Conservation (phyloP, 2,797 vertebrate species). For the Myotis findleyi region DNA sequence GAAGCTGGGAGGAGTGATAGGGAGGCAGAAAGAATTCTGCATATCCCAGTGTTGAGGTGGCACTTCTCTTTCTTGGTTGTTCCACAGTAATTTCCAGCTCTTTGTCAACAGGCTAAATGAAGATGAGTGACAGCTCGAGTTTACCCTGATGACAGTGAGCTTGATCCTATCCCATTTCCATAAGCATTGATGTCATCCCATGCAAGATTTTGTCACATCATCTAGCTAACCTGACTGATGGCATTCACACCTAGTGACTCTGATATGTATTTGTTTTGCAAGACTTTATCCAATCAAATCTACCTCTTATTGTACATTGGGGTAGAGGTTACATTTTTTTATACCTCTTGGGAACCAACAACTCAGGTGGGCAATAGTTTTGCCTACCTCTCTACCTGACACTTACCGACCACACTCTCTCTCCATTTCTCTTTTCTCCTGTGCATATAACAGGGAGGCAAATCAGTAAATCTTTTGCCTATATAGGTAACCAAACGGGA, state of each 20-base stretch:
- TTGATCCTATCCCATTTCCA: not conserved
- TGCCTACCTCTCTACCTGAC: not conserved
- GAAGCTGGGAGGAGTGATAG: not conserved
- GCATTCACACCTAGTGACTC: not conserved
- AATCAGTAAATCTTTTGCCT: not conserved
- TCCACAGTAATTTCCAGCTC: not conserved
- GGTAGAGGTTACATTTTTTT: conserved; percentile 25
- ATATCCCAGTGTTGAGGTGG: not conserved
- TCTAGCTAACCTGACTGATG: not conserved
- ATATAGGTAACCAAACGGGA: not conserved
- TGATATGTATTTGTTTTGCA: not conserved
- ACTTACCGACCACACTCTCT: not conserved
- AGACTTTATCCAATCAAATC: not conserved
- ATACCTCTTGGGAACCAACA: not conserved
- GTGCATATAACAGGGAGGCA: not conserved
- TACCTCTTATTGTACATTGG: not conserved
- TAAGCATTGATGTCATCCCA: not conserved
- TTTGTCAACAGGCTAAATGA: conserved; percentile 6
- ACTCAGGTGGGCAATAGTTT: not conserved
- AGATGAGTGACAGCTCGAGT: not conserved
- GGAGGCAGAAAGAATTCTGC: conserved; percentile 20
- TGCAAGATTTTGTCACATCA: not conserved
- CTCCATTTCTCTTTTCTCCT: not conserved
- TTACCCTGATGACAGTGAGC: not conserved
- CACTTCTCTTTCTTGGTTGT: conserved; percentile 1